Conservation (phyloP, 1,140 invertebrate species). For the Drosophila biarmipes region DNA sequence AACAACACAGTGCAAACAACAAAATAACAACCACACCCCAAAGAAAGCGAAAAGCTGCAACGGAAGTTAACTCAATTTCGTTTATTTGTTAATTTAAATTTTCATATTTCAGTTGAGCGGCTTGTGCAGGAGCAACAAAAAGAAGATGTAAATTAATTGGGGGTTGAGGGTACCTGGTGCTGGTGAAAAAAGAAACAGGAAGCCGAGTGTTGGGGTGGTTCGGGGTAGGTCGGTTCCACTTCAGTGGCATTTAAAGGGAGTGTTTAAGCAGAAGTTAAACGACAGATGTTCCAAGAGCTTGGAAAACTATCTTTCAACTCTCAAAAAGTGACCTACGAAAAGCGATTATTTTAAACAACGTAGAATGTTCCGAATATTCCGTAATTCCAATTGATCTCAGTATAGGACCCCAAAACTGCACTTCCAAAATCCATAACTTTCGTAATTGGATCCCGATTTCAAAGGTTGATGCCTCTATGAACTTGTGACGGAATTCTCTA, state of each 20-base stretch:
- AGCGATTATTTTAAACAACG: neutral
- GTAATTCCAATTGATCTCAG: no score
- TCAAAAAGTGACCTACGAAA: neutral
- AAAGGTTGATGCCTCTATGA: no score
- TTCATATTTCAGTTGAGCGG: conserved; percentile 43
- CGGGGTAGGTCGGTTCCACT: conserved; percentile 35
- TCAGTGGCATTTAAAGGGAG: conserved; percentile 21
- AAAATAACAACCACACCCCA: conserved; percentile 4
- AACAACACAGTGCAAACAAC: neutral
- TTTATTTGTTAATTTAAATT: conserved; percentile 64
- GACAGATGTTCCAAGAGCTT: conserved; percentile 16
- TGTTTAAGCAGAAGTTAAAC: conserved; percentile 15
- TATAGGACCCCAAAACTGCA: no score
- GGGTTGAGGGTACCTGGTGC: conserved; percentile 1
- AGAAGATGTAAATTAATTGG: neutral
- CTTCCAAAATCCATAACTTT: no score
- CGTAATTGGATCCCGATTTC: no score
- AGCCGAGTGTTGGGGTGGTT: conserved; percentile 18
- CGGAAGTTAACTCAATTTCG: conserved; percentile 54
- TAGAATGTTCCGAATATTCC: no score
- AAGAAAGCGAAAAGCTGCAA: conserved; percentile 52
- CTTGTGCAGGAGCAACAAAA: neutral
- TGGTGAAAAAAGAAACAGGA: conserved; percentile 5
- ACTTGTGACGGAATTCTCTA: no score
- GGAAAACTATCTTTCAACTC: neutral